Evolutionary conservation across 2,888 invertebrate species (phyloP), one percentile per base, ranked within the genome.

Genomic region (Cryptops parisi): DNA sequence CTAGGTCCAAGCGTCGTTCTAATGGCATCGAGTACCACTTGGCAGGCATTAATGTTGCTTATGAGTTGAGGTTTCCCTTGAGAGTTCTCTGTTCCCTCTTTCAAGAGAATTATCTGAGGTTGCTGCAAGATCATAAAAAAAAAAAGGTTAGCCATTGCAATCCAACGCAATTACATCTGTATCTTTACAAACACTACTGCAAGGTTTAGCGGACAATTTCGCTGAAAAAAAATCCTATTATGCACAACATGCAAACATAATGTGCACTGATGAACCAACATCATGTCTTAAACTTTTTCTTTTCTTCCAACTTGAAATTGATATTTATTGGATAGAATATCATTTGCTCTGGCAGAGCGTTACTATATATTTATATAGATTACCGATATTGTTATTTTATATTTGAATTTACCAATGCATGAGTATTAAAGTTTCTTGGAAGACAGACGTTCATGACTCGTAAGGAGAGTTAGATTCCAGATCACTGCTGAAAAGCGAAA

Each of bases 11-110:
- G 76, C 0, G 98, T 99, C 1, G 98, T 98, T 55, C 96, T 80
- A 57, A 96, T 91, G 39, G 94, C 87, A 75, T 98, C 97, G 1
- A 90, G 91, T 27, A 99, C 84, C 6, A 81, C 76, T 69, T 91
- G 89, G 68, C 96, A 97, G 22, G 96, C 96, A 78, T 88, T 96
- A 70, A 97, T 96, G 71, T 97, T 97, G 52, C 93, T 93, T 62
- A 96, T 79, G 55, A 97, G 76, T 71, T 99, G 97, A 0, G 89
- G 84, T 67, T 88, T 91, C 57, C 98, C 98, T 71, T 98, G 97
- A 1, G 84, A 82, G 64, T 82, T 79, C 70, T 98, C 97, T 3
- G 98, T 98, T 57, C 98, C 98, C 72, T 98, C 98, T 74, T 91
- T 94, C 66, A 98, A 74, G 57, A 99, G 76, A 64, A 98, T 79